Evolutionary conservation across 2,113 vertebrate species (phyloP).

Genomic region (Caloenas nicobarica): DNA sequence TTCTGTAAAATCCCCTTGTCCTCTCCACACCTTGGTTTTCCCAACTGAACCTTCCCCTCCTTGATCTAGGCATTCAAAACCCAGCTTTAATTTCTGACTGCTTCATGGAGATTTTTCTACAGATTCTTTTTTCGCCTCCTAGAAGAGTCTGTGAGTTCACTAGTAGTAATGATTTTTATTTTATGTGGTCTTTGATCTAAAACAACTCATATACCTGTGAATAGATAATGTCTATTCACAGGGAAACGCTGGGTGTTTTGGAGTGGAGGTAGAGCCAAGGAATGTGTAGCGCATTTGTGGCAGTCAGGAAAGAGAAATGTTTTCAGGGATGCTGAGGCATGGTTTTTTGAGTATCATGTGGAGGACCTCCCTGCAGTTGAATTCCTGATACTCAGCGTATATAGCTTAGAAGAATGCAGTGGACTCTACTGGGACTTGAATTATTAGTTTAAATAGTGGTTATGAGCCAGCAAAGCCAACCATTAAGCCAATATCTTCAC

Average conservation of each 20-base stretch:
- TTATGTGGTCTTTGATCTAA: background rate
- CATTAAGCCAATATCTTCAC: conserved; percentile 27
- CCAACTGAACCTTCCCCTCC: background rate
- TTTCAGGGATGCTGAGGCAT: conserved; percentile 44
- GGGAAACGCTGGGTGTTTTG: background rate
- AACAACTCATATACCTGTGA: background rate
- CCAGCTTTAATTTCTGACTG: background rate
- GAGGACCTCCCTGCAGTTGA: conserved; percentile 54
- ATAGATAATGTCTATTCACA: background rate
- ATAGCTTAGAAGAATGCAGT: conserved; percentile 32
- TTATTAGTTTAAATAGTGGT: conserved; percentile 48
- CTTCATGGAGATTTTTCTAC: background rate
- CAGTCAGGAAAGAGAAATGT: background rate
- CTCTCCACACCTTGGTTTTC: background rate
- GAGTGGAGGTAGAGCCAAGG: background rate
- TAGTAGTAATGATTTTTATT: background rate
- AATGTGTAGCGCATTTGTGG: background rate
- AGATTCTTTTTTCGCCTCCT: background rate
- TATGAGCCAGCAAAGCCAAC: conserved; percentile 23
- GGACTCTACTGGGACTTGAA: conserved; percentile 21
- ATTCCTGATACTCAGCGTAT: conserved; percentile 15
- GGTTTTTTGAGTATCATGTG: conserved; percentile 30
- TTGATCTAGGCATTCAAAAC: background rate
- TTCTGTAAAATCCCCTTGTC: background rate
- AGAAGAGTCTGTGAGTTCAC: background rate